Conservation (phyloP, 2,113 vertebrate species). For the Pontoporia blainvillei region DNA sequence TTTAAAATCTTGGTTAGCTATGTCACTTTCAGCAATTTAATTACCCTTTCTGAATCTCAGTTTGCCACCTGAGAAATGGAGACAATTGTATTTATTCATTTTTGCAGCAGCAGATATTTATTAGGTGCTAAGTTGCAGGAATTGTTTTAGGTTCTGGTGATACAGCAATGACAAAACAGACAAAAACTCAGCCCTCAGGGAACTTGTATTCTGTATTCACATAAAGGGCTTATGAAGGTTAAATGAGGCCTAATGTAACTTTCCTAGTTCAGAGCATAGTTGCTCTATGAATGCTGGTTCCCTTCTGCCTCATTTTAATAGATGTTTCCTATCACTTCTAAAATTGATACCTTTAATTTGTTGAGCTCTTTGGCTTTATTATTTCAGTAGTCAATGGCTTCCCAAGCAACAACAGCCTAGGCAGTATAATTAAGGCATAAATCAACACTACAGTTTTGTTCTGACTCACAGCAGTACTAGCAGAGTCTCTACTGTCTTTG, state of each 20-base stretch:
- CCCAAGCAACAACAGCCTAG: background rate
- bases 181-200: background rate
- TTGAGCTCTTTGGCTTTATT: constrained; percentile 38
- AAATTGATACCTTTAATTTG: constrained; percentile 59
- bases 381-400: constrained; percentile 50
- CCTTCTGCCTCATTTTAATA: constrained; percentile 9
- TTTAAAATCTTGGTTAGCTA: background rate
- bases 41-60: background rate
- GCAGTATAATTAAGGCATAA: constrained; percentile 40
- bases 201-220: background rate
- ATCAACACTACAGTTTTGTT: constrained; percentile 53
- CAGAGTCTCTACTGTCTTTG: background rate
- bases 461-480: background rate
- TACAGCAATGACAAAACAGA: background rate
- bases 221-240: background rate
- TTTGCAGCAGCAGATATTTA: background rate
- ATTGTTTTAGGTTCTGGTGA: background rate
- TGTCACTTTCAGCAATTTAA: background rate
- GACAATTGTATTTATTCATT: background rate
- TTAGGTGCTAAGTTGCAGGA: background rate
- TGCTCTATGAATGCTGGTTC: background rate
- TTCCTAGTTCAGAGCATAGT: background rate
- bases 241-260: background rate
- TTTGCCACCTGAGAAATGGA: constrained; percentile 16
- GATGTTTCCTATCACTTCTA: constrained; percentile 33